A percentile compares a stretch with the other conserved stretches of the same genome.
Evolutionary conservation across 1,140 invertebrate species (phyloP).

Genomic region (Temnothorax nylanderi): DNA sequence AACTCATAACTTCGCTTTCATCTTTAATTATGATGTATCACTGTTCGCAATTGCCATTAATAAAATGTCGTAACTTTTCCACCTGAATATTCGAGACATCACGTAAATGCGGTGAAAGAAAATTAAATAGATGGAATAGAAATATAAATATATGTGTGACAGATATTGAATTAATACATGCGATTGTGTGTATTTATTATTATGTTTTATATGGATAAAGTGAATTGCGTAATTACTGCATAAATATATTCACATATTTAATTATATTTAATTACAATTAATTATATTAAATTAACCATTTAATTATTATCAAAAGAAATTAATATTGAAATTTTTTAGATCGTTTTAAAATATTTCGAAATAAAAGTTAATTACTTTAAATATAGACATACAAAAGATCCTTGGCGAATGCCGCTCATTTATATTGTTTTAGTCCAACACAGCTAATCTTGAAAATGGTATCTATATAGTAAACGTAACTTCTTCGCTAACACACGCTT

Average conservation of each 20-base stretch:
- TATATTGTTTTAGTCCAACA: not conserved
- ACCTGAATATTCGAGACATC: not conserved
- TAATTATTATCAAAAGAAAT: not conserved
- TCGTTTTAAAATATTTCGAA: not conserved
- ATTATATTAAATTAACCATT: not conserved
- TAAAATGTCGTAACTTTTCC: not conserved
- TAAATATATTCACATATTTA: not conserved
- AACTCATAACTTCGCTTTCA: conserved; percentile 27
- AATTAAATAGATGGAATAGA: not conserved
- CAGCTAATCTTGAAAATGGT: conserved; percentile 10
- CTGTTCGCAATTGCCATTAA: conserved; percentile 24
- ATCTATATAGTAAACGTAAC: conserved; percentile 9
- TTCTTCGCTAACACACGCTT: conserved; percentile 18
- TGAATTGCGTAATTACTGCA: not conserved
- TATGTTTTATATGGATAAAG: not conserved
- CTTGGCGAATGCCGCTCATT: not conserved
- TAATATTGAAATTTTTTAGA: not conserved
- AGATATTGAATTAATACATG: not conserved
- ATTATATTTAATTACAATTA: not conserved
- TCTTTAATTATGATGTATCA: conserved; percentile 38
- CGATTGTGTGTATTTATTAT: not conserved
- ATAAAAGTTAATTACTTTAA: not conserved
- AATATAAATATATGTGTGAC: not conserved
- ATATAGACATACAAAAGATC: not conserved
- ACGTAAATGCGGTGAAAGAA: not conserved